Evolutionary conservation across 2,888 invertebrate species (phyloP).

Genomic region (Norana najaformis): DNA sequence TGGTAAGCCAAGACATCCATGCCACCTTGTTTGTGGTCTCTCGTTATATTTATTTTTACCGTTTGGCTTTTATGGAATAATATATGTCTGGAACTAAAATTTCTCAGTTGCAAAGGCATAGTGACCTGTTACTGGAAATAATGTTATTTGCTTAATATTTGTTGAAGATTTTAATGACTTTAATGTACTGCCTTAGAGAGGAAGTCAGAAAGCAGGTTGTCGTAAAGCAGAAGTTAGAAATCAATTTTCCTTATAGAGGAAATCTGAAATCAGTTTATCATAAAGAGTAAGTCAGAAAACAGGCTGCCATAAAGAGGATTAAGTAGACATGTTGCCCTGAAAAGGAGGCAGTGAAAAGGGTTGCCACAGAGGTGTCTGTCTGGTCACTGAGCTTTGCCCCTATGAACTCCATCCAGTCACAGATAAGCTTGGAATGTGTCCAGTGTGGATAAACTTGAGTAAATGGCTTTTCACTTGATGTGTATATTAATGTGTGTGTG

Average conservation of each 20-base stretch:
- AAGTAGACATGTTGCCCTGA: no score
- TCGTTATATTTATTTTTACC: not conserved
- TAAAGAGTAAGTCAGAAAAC: no score
- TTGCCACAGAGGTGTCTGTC: no score
- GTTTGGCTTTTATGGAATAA: not conserved
- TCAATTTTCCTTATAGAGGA: not conserved
- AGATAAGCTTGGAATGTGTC: not conserved
- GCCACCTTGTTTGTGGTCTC: not conserved
- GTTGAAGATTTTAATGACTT: no score
- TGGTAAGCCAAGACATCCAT: conserved; percentile 47
- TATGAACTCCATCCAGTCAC: not conserved
- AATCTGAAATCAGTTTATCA: no score
- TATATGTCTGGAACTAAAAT: not conserved
- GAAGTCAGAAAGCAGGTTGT: not conserved
- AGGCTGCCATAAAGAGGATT: no score
- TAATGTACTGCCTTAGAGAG: not conserved
- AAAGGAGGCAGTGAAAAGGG: no score
- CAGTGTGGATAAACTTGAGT: not conserved
- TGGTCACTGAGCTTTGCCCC: not conserved
- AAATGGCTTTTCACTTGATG: not conserved
- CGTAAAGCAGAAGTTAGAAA: not conserved
- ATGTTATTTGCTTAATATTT: no score
- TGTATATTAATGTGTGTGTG: not conserved
- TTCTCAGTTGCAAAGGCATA: not conserved
- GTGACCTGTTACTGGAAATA: not conserved